These are phyloP conservation scores for Lacerta viridis DNA, from an alignment of 2,797 vertebrate species.

Conservation along the genomic window DNA sequence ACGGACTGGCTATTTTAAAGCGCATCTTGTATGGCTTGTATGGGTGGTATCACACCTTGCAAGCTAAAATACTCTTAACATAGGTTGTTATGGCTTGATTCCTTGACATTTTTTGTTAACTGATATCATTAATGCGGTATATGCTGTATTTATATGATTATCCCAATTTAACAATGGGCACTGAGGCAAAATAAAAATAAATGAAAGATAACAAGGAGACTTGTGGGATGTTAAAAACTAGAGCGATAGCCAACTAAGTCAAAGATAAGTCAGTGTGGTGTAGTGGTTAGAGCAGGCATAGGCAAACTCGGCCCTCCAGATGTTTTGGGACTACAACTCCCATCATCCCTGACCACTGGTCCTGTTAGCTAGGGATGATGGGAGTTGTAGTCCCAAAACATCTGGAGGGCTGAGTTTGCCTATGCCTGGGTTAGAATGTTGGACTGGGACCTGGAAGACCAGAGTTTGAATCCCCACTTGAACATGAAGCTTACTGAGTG, in stretches of 20 bases:
- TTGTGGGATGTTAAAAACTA: not conserved
- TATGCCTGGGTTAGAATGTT: too few species aligned
- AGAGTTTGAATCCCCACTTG: too few species aligned
- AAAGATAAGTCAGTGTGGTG: too few species aligned
- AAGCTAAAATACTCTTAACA: not conserved
- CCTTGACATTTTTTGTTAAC: constrained; percentile 10
- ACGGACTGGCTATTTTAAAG: constrained; percentile 1
- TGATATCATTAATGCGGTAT: not conserved
- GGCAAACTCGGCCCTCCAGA: too few species aligned
- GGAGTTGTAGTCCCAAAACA: too few species aligned
- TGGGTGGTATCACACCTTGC: not conserved
- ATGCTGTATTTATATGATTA: not conserved
- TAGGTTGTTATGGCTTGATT: not conserved
- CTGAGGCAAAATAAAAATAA: not conserved
- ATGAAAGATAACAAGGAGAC: not conserved
- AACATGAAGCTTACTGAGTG: too few species aligned
- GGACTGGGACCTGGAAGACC: too few species aligned
- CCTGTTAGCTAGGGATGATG: too few species aligned
- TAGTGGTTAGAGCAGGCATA: too few species aligned
- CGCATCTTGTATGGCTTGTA: not conserved
- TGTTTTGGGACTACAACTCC: too few species aligned
- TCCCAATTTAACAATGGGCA: not conserved
- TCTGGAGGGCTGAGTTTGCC: too few species aligned
- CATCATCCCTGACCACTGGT: too few species aligned
- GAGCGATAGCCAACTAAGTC: not conserved